phyloP scores from a whole-genome alignment of 1,140 invertebrate genomes.

The Heliconius hermathena region DNA sequence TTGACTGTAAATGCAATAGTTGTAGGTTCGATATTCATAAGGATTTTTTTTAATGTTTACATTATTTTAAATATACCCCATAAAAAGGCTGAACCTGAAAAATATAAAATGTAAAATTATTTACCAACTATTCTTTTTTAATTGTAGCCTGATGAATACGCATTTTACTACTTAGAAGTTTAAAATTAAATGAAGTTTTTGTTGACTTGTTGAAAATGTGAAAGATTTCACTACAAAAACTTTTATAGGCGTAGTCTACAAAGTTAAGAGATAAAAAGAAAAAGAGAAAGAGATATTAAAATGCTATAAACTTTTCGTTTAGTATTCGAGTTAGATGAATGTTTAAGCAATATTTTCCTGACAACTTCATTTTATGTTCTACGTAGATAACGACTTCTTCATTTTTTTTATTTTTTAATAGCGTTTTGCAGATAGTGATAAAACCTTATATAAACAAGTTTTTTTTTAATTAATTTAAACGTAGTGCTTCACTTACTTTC shows the following conservation, averaged over 20 bases:
- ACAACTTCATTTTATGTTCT: constrained; percentile 18
- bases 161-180: not conserved
- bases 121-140: too few relatives aligned
- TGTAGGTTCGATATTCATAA: too few relatives aligned
- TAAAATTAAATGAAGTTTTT: not conserved
- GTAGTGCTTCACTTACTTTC: too few relatives aligned
- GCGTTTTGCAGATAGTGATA: too few relatives aligned
- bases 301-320: constrained; percentile 17
- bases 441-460: too few relatives aligned
- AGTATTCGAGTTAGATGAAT: constrained; percentile 19
- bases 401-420: not conserved
- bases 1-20: too few relatives aligned
- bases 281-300: constrained; percentile 29
- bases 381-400: constrained; percentile 10
- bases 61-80: too few relatives aligned
- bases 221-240: constrained; percentile 16
- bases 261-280: constrained; percentile 21
- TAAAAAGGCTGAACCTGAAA: too few relatives aligned
- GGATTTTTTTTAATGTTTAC: too few relatives aligned
- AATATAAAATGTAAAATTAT: too few relatives aligned
- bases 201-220: constrained; percentile 20
- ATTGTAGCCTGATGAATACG: too few relatives aligned
- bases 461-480: too few relatives aligned
- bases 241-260: constrained; percentile 13
- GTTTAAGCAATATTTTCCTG: constrained; percentile 19